These are phyloP conservation scores for Spilogale gracilis DNA, from an alignment of 2,113 vertebrate genomes.

Conservation along the genomic window DNA sequence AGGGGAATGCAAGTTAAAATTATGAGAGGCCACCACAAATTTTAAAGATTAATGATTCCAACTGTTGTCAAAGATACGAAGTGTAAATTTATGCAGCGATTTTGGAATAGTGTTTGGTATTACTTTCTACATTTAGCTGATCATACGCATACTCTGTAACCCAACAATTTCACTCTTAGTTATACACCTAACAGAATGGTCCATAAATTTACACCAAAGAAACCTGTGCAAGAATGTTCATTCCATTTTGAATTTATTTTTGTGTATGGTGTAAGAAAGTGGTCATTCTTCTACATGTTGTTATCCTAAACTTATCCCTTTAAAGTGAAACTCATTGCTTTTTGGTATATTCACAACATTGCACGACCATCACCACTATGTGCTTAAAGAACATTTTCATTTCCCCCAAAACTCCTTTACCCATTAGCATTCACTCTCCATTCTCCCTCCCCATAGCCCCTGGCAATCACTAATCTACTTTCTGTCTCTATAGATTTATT, in stretches of 20 bases:
- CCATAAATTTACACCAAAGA: neutral
- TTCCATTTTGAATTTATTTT: neutral
- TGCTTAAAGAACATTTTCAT: neutral
- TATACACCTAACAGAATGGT: neutral
- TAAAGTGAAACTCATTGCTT: neutral
- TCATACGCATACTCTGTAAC: neutral
- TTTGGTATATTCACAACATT: neutral
- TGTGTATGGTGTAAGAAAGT: too few species aligned
- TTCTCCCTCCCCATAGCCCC: neutral
- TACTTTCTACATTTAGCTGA: neutral
- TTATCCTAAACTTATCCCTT: neutral
- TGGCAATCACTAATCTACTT: neutral
- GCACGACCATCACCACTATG: neutral
- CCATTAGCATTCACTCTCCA: neutral
- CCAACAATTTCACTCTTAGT: neutral
- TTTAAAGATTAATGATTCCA: slow-evolving; percentile 2
- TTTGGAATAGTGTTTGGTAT: neutral
- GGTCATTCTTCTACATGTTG: neutral
- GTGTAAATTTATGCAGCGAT: neutral
- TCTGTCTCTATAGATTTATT: neutral
- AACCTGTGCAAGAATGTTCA: neutral
- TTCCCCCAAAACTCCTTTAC: neutral
- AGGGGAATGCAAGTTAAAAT: neutral
- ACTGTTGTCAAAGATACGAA: neutral
- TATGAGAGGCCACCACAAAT: neutral